phyloP scores from a whole-genome alignment of 2,113 vertebrate species.

The Oreocharis arfaki region DNA sequence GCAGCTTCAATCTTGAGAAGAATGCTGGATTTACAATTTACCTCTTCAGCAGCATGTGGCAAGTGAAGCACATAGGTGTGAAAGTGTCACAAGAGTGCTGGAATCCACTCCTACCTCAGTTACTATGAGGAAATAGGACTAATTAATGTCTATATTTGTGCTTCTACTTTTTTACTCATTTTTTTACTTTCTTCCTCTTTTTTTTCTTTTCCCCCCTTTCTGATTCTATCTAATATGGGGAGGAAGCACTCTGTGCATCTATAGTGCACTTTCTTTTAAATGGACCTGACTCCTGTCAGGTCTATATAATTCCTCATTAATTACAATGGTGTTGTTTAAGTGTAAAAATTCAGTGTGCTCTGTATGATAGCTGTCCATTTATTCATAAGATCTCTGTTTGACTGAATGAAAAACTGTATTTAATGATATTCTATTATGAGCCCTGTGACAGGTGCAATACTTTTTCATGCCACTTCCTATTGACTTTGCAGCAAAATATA shows the following conservation, averaged over 20 bases:
- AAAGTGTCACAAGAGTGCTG: background rate
- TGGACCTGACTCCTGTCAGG: background rate
- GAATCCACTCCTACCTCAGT: background rate
- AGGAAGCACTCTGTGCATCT: background rate
- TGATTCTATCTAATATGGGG: background rate
- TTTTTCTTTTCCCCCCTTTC: rapidly evolving
- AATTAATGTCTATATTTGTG: background rate
- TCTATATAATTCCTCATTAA: background rate
- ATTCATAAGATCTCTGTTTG: background rate
- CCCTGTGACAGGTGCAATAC: background rate
- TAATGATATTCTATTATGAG: background rate
- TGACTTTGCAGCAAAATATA: conserved; percentile 15
- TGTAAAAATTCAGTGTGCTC: background rate
- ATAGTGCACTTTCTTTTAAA: background rate
- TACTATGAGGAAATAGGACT: background rate
- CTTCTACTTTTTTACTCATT: background rate
- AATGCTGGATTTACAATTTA: background rate
- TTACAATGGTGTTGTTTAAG: background rate
- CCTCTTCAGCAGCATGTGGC: background rate
- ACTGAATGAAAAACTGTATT: conserved; percentile 3
- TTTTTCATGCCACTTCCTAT: conserved; percentile 17
- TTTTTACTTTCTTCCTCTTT: background rate
- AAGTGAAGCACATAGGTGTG: background rate
- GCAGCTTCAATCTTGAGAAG: background rate
- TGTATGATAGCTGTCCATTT: background rate